Evolutionary conservation across 2,113 vertebrate genomes (phyloP), one percentile per base, ranked within the genome.

Genomic region (Ancistrus triradiatus): DNA sequence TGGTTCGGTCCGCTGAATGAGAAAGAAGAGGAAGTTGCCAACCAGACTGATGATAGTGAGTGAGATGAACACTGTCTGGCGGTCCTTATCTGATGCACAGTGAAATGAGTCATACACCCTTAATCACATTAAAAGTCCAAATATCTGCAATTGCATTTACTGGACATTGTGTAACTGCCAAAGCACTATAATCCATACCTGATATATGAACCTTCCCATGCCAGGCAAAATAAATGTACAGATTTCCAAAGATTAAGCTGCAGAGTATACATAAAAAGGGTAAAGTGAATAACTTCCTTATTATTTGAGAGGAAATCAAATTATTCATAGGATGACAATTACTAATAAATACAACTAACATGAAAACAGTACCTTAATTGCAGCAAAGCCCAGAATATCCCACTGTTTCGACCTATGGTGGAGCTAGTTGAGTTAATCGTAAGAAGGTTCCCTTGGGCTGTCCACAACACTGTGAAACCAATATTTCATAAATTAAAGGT

Each of bases 221-320:
- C 96, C 96, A 99, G 50, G 92, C 91, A 0, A 90, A 77, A 78
- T 97, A 99, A 68, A 99, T 95, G 57, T 95, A 99, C 3, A 98
- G 87, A 70, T 99, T 98, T 24, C 96, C 96, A 82, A 98, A 98
- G 79, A 99, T 92, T 63, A 98, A 86, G 80, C 96, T 99, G 85
- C 14, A 73, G 77, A 53, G n/a, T n/a, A 25, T 38, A 51, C 15
- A 24, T 15, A 61, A 14, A 58, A 2, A 56, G 7, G 42, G 0
- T 8, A 22, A 18, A 1, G 13, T 6, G 8, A 35, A 3, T 10
- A 1, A 37, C 9, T 3, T 37, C 14, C 9, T 11, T 13, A 37
- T 8, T 37, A 2, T 2, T 37, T 37, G 35, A 13, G 9, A 2
- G 4, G 9, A 8, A 37, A 10, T 37, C 9, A 37, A 37, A 37